Evolutionary conservation across 1,140 invertebrate genomes (phyloP).

Genomic region (Leptinotarsa undecemlineata): DNA sequence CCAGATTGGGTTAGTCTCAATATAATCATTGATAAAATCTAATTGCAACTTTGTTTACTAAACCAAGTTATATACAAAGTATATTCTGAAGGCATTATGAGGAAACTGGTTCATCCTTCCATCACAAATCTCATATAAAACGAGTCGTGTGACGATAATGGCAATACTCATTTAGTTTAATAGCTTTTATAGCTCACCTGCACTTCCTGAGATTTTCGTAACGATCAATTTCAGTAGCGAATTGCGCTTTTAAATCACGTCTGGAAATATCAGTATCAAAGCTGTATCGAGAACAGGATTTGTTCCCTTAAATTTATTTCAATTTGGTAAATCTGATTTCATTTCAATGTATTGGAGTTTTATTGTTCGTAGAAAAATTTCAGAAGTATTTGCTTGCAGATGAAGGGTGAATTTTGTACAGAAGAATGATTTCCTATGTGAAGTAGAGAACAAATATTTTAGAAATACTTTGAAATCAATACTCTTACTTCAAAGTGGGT

Average conservation of each 20-base stretch:
- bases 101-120: background rate
- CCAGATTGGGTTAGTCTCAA: no score
- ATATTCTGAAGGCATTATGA: no score
- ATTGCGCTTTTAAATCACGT: conserved; percentile 1
- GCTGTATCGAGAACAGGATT: background rate
- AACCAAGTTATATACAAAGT: no score
- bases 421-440: no score
- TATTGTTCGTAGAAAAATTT: background rate
- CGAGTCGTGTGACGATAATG: conserved; percentile 4
- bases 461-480: no score
- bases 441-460: no score
- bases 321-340: background rate
- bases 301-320: background rate
- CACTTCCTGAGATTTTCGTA: conserved; percentile 5
- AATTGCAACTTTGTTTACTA: no score
- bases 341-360: background rate
- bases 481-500: no score
- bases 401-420: background rate
- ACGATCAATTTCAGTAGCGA: conserved; percentile 1
- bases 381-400: background rate
- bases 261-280: background rate
- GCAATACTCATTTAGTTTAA: conserved; percentile 1
- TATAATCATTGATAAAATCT: no score
- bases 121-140: conserved; percentile 8
- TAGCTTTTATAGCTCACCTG: background rate